A percentile compares a stretch with the other conserved stretches of the same genome.
Evolutionary conservation across 2,113 vertebrate genomes (phyloP).

Genomic region (Odontesthes bonariensis): DNA sequence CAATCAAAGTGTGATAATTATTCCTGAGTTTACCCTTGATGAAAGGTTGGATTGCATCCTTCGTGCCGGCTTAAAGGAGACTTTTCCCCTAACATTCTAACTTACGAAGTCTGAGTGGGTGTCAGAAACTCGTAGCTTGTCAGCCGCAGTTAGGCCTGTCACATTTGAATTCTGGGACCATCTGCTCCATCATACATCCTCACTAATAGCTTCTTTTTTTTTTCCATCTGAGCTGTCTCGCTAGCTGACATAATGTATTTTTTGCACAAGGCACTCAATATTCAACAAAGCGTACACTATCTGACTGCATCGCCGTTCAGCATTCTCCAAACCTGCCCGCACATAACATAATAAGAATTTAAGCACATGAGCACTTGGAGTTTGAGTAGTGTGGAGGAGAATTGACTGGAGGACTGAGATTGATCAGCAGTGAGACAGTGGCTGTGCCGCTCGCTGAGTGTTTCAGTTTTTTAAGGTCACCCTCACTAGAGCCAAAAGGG

Average conservation of each 20-base stretch:
- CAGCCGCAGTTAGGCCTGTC: conserved; percentile 55
- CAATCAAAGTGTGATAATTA: conserved; percentile 58
- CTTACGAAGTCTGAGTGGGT: conserved; percentile 22
- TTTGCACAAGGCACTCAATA: conserved; percentile 53
- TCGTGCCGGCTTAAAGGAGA: conserved; percentile 6
- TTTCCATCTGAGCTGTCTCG: conserved; percentile 54
- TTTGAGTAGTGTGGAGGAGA: conserved; percentile 50
- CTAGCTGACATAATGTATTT: conserved; percentile 65
- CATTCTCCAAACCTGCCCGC: conserved; percentile 41
- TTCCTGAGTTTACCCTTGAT: conserved; percentile 60
- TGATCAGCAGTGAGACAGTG: conserved; percentile 71
- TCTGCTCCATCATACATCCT: conserved; percentile 67
- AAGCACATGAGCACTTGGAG: conserved; percentile 47
- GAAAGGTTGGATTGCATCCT: conserved; percentile 59
- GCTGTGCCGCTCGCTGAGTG: conserved; percentile 68
- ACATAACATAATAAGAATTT: conserved; percentile 49
- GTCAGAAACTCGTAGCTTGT: conserved; percentile 50
- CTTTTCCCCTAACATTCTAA: background rate
- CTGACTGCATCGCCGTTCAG: conserved; percentile 35
- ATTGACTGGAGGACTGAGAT: conserved; percentile 64
- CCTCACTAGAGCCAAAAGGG: conserved; percentile 80
- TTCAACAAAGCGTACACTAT: conserved; percentile 45
- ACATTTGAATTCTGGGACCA: conserved; percentile 68
- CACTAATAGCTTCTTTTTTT: conserved; percentile 56
- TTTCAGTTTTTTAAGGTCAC: conserved; percentile 82